Base-by-base conservation (phyloP, 2,113 vertebrate genomes). In the Perca schrenkii region DNA sequence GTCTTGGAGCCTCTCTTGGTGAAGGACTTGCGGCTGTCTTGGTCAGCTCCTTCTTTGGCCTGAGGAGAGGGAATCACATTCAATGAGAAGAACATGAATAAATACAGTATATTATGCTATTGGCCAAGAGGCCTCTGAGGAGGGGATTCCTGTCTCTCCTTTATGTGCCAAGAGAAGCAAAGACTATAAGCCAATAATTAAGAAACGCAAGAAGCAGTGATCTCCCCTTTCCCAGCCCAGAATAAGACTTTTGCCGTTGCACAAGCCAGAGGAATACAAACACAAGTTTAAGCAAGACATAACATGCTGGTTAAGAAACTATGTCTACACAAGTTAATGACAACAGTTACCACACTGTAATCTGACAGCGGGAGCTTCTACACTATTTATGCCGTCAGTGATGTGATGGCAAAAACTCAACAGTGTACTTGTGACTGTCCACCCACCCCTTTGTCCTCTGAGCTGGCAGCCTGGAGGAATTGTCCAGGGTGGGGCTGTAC, bases 1-100 rank as follows among this genome's bases (percentile, higher is more conserved):
- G 87, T 34, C 88, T 96, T 96, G 78, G 93, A 81, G 76, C 75
- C 85, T 85, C 97, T 96, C 92, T 98, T 99, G 90, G 94, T 65
- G 86, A 97, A 97, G 21, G 96, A 66, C 87, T 98, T 99, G 84
- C 96, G 95, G 74, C 94, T 91, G 25, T 98, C 97, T 68, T 95
- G 96, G 46, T 97, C 98, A 0, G 82, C 66, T 80, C 91, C 87
- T 13, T 99, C 97, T 84, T 96, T 98, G 52, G 93, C 95, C 89
- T 93, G 86, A 77, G 57, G 58, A 87, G 34, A 66, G 67, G 76
- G 56, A 83, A 70, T 81, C 80, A 36, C 72, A 81, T 75, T 86
- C 64, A 78, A 12, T 82, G 61, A 88, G 61, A 64, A 74, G 72
- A 86, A 85, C 77, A 88, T 62, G 72, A 84, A 88, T 80, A 89